phyloP scores from a whole-genome alignment of 2,113 vertebrate species.

The Dolichallabes microphthalmus region DNA sequence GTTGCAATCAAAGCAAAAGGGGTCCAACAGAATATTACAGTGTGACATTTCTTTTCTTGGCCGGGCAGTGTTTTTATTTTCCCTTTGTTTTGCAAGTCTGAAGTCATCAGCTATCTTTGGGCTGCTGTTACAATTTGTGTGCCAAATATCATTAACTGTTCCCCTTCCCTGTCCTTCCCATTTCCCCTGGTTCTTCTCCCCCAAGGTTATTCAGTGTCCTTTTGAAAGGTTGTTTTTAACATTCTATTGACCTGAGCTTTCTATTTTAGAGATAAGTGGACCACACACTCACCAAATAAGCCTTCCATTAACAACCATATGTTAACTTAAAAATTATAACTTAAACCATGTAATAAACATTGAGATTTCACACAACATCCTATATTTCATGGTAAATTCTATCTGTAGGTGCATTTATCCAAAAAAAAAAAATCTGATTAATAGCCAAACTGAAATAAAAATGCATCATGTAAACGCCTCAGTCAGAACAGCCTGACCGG shows the following conservation, averaged over 20 bases:
- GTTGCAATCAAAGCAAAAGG: no score
- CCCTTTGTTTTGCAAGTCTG: neutral
- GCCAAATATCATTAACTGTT: slow-evolving; percentile 7
- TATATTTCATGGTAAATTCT: no score
- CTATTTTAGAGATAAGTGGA: neutral
- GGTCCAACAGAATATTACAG: no score
- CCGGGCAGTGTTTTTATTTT: neutral
- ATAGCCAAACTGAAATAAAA: no score
- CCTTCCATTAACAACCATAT: no score
- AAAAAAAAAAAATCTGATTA: no score
- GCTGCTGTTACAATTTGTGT: neutral
- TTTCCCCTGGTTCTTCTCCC: neutral
- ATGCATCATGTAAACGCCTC: no score
- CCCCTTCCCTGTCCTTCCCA: slow-evolving; percentile 14
- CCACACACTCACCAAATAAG: neutral
- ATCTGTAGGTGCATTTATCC: no score
- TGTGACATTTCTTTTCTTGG: no score
- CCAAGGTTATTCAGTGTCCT: slow-evolving; percentile 37
- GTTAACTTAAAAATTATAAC: neutral
- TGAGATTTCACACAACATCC: no score
- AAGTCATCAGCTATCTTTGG: neutral
- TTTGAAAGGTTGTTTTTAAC: slow-evolving; percentile 28
- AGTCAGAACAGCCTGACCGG: no score
- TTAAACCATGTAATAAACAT: no score
- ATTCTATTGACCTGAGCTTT: slow-evolving; percentile 10